Conservation (phyloP, 2,888 invertebrate species). For the Chromoteleia sp. region DNA sequence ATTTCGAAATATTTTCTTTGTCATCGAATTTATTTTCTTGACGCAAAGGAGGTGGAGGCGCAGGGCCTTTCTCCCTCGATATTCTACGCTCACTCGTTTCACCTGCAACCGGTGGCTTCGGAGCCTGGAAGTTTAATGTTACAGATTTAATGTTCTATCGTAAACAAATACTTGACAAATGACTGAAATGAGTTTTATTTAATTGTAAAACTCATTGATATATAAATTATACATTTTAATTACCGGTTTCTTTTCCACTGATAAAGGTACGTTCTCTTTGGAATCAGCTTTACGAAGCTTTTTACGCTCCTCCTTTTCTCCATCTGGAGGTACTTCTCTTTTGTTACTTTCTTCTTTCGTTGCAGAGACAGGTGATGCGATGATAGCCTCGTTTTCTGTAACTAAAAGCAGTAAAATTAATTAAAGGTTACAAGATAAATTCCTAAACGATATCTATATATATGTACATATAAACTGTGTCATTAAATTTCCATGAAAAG, state of each 20-base stretch:
- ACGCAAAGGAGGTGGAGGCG: constrained; percentile 87
- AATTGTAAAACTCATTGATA: not conserved
- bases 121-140: constrained; percentile 85
- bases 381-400: constrained; percentile 84
- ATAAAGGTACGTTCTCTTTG: constrained; percentile 81
- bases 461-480: no score
- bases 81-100: constrained; percentile 86
- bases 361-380: constrained; percentile 80
- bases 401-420: constrained; percentile 76
- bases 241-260: constrained; percentile 83
- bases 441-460: no score
- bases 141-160: no score
- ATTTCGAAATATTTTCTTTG: constrained; percentile 73
- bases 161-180: no score
- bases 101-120: constrained; percentile 86
- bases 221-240: constrained; percentile 13
- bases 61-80: constrained; percentile 91
- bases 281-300: constrained; percentile 84
- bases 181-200: no score
- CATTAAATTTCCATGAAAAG: no score
- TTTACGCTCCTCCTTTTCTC: constrained; percentile 82
- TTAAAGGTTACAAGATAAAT: no score
- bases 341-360: constrained; percentile 83
- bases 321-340: constrained; percentile 83
- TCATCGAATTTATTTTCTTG: constrained; percentile 79